A percentile compares a stretch with the other conserved stretches of the same genome.
Conservation (phyloP, 2,888 invertebrate genomes). For the Ganaspis brasiliensis region DNA sequence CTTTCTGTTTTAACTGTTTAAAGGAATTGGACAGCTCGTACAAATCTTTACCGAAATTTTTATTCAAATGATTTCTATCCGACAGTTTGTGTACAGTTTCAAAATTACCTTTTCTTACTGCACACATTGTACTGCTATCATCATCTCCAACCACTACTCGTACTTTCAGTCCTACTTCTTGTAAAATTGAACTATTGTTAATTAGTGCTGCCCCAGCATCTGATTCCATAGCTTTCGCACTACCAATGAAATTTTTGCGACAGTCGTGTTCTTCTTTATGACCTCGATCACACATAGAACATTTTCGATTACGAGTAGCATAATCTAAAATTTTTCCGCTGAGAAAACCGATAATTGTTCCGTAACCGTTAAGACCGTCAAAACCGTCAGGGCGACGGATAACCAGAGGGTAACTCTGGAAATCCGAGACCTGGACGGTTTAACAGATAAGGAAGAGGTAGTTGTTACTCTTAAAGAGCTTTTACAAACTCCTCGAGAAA, state of each 20-base stretch:
- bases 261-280: slow-evolving; percentile 63
- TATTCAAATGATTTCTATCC: slow-evolving; percentile 60
- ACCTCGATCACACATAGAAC: slow-evolving; percentile 60
- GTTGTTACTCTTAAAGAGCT: too few relatives aligned
- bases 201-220: slow-evolving; percentile 56
- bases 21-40: slow-evolving; percentile 52
- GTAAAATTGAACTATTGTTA: slow-evolving; percentile 57
- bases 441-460: too few relatives aligned
- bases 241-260: slow-evolving; percentile 62
- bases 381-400: too few relatives aligned
- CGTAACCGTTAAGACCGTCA: slow-evolving; percentile 64
- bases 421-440: too few relatives aligned
- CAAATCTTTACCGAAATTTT: slow-evolving; percentile 60
- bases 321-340: slow-evolving; percentile 60
- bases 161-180: slow-evolving; percentile 59
- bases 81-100: slow-evolving; percentile 56
- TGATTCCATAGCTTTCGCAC: slow-evolving; percentile 68
- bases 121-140: slow-evolving; percentile 63
- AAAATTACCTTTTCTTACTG: slow-evolving; percentile 52
- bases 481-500: too few relatives aligned
- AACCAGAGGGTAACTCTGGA: too few relatives aligned
- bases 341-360: slow-evolving; percentile 60
- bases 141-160: slow-evolving; percentile 64
- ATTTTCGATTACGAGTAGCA: slow-evolving; percentile 63
- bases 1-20: slow-evolving; percentile 33